A percentile compares a stretch with the other conserved stretches of the same genome.
phyloP scores from a whole-genome alignment of 2,888 invertebrate genomes.

The Epistrophella euchroma region DNA sequence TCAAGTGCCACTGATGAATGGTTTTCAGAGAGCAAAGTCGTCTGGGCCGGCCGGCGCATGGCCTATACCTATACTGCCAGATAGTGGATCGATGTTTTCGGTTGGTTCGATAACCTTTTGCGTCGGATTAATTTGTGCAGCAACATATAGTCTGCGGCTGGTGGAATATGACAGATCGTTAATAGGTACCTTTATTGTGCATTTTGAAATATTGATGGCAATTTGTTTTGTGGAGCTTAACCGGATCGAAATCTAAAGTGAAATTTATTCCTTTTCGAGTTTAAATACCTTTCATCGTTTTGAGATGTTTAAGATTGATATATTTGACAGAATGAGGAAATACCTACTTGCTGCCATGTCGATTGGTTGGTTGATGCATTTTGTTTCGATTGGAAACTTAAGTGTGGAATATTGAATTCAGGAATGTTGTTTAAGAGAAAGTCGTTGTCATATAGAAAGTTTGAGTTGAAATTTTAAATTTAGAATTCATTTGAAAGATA shows the following conservation, averaged over 20 bases:
- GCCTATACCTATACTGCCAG: constrained; percentile 9
- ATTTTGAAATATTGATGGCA: constrained; percentile 62
- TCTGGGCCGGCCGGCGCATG: constrained; percentile 8
- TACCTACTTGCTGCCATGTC: not conserved
- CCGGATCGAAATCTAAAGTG: constrained; percentile 72
- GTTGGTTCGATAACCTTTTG: constrained; percentile 73
- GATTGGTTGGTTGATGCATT: constrained; percentile 4
- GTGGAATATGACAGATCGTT: constrained; percentile 75
- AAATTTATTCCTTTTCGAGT: constrained; percentile 65
- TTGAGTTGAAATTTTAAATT: not conserved
- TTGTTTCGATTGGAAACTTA: not conserved
- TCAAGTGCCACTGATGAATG: constrained; percentile 84
- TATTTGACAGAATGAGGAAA: constrained; percentile 45
- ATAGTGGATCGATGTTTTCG: constrained; percentile 61
- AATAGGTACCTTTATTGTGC: constrained; percentile 62
- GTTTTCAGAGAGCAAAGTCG: constrained; percentile 77
- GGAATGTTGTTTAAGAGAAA: constrained; percentile 18
- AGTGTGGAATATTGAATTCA: not conserved
- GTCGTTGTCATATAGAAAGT: constrained; percentile 12
- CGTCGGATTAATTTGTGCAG: constrained; percentile 71
- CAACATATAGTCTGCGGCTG: constrained; percentile 5
- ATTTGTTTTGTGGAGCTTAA: constrained; percentile 68
- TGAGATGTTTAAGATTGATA: constrained; percentile 61
- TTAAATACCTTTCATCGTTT: constrained; percentile 73
- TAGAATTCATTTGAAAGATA: too few species aligned